Evolutionary conservation across 1,140 invertebrate genomes (phyloP), one percentile per base, ranked within the genome.

Genomic region (Ceratina japonica): DNA sequence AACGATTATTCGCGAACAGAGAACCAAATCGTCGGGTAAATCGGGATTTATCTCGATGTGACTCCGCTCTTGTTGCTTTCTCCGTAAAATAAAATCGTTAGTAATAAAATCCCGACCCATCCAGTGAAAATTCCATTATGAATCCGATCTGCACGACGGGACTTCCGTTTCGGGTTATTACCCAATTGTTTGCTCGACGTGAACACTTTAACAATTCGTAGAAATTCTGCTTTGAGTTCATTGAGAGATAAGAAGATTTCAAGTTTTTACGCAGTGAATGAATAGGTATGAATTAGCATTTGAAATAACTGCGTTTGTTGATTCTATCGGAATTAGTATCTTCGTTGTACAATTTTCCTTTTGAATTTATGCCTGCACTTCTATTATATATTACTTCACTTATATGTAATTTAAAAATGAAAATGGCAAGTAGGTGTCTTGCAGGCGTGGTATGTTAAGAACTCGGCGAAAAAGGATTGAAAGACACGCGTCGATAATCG

Each of bases 111-210:
- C n/a, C n/a, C n/a, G n/a, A n/a, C n/a, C n/a, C n/a, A n/a, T n/a
- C 37, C 71, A 52, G 62, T 61, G 54, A 79, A 74, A 66, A 74
- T 74, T 61, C 59, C 27, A 52, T 10, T 56, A 44, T n/a, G 66
- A 44, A 71, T 79, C 44, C 44, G 37, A 22, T 22, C 72, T 22
- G n/a, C n/a, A 65, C 13, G 22, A 54, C 61, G 51, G 44, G 66
- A 83, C 24, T 69, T 44, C 78, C 44, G 49, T 78, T 81, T 18
- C 61, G 61, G 51, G 24, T 78, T 31, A 16, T 65, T 65, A 56
- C 13, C 24, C 59, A 66, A 68, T 76, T 72, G 68, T 82, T 83
- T 24, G n/a, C 10, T 27, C 4, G 18, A 63, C 10, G 15, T 13
- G 20, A 64, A 12, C 13, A 15, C 3, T 0, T 8, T 16, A 1